Conservation (phyloP, 2,888 invertebrate genomes). For the Balanococcus diminutus region DNA sequence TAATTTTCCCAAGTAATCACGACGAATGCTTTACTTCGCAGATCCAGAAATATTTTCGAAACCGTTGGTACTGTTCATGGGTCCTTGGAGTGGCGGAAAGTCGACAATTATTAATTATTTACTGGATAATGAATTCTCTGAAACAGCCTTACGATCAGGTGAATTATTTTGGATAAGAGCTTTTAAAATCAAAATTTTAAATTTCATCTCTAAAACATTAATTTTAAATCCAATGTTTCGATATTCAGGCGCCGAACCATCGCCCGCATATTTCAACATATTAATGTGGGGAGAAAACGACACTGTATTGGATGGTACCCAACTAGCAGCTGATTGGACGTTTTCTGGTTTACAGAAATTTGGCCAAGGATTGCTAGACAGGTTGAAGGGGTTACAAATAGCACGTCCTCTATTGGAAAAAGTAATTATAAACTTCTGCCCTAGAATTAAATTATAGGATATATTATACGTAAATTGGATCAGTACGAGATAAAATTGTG, state of each 20-base stretch:
- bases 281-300: slow-evolving; percentile 86
- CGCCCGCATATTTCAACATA: slow-evolving; percentile 90
- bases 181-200: not conserved
- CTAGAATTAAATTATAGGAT: too few species aligned
- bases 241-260: slow-evolving; percentile 84
- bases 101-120: slow-evolving; percentile 93
- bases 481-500: not conserved
- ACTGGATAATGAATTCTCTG: slow-evolving; percentile 82
- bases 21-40: slow-evolving; percentile 59
- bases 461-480: not conserved
- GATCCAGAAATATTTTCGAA: slow-evolving; percentile 95
- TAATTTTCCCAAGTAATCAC: not conserved
- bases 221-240: slow-evolving; percentile 16
- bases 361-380: slow-evolving; percentile 89
- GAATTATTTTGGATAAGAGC: slow-evolving; percentile 57
- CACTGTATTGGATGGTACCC: slow-evolving; percentile 87
- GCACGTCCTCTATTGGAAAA: slow-evolving; percentile 86
- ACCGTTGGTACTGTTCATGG: slow-evolving; percentile 90
- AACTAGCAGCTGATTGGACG: slow-evolving; percentile 92
- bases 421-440: too few species aligned
- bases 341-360: slow-evolving; percentile 94
- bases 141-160: slow-evolving; percentile 86
- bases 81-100: slow-evolving; percentile 96
- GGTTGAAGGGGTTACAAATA: slow-evolving; percentile 79
- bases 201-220: too few species aligned